Conservation (phyloP, 1,140 invertebrate species). For the Centruroides sculpturatus region DNA sequence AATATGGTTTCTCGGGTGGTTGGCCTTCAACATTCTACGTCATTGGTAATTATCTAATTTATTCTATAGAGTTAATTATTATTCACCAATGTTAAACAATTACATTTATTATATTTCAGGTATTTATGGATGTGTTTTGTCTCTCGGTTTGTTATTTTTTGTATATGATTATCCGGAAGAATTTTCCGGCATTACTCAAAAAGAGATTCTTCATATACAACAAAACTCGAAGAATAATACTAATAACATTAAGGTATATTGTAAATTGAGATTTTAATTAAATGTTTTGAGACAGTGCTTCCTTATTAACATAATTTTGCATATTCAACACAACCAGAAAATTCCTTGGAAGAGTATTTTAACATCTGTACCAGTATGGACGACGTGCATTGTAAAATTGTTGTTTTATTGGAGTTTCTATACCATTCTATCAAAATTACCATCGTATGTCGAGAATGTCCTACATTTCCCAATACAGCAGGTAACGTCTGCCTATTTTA, state of each 20-base stretch:
- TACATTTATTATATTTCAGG: too few relatives aligned
- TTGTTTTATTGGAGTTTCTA: background rate
- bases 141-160: too few relatives aligned
- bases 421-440: background rate
- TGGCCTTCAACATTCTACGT: slow-evolving; percentile 60
- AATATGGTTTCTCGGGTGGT: slow-evolving; percentile 28
- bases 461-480: background rate
- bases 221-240: too few relatives aligned
- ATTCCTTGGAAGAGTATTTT: background rate
- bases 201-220: too few relatives aligned
- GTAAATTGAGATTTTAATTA: too few relatives aligned
- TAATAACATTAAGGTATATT: too few relatives aligned
- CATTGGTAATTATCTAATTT: slow-evolving; percentile 33
- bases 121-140: too few relatives aligned
- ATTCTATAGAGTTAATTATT: slow-evolving; percentile 37
- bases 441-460: background rate
- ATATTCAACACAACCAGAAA: background rate
- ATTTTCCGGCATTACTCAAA: too few relatives aligned
- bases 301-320: too few relatives aligned
- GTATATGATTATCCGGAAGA: too few relatives aligned
- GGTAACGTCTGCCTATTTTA: background rate
- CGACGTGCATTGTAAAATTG: background rate
- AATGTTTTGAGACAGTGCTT: too few relatives aligned
- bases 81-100: too few relatives aligned
- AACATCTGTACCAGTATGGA: background rate